Evolutionary conservation across 2,797 vertebrate genomes (phyloP), one percentile per base, ranked within the genome.

Genomic region (Chloroceryle inda): DNA sequence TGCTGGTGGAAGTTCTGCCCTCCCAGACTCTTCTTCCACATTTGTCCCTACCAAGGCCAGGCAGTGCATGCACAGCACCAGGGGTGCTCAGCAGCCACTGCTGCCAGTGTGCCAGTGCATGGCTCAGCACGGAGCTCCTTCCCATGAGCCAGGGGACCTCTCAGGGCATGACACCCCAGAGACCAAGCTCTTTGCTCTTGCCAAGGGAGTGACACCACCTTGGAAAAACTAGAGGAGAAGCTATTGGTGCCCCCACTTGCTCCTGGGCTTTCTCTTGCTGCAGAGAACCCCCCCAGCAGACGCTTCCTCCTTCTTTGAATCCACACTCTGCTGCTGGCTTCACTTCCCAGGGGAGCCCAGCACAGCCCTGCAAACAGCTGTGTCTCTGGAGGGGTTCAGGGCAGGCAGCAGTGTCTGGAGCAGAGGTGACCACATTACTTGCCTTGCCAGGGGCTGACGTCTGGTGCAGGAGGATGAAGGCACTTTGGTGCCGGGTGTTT

Each of bases 381-480:
- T 24, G 29, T 15, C 10, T 2, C 26, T 1, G 0, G 26, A 47
- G 47, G 53, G 31, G 21, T 53, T 67, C 2, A 0, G 33, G 29
- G 33, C 66, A 75, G 42, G 16, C 47, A 22, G 38, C 0, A 0
- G 27, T 2, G 50, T 3, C 50, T 0, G 0, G 24, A 72, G 74
- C 47, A 58, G 82, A 62, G 37, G 53, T 13, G 6, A 21, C 14
- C 20, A 13, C 33, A 13, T 22, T 24, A 38, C n/a, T 6, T 3
- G 17, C 40, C 14, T 0, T 4, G 24, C 56, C 0, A 0, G 20
- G 40, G 29, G 31, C 85, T 23, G 61, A 20, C 1, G 10, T 20
- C 31, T 3, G 1, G 45, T 3, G 20, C 59, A 29, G 45, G 47
- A 52, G 64, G 55, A 35, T 2, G 47, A 40, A 68, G 69, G 61